Percentiles rank a stretch among this genome's conserved stretches.
phyloP scores from a whole-genome alignment of 37 sponge, comb jelly and placozoan species.

The Chondrilla cf. caribensis region DNA sequence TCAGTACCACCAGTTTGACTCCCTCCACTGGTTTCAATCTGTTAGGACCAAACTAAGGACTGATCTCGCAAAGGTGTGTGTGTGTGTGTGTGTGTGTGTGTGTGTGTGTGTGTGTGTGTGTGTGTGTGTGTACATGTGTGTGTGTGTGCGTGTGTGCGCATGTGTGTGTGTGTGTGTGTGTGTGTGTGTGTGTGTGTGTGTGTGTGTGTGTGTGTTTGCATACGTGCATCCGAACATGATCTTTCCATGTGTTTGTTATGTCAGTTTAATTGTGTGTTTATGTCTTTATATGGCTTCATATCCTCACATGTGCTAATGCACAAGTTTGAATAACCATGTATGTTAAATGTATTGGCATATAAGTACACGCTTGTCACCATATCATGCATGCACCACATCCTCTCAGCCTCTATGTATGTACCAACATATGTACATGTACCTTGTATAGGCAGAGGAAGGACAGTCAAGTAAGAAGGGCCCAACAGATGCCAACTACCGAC shows the following conservation, averaged over 20 bases:
- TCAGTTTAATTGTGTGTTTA: background rate
- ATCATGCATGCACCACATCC: too few relatives aligned
- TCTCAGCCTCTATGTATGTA: too few relatives aligned
- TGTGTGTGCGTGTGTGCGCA: background rate
- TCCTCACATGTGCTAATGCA: background rate
- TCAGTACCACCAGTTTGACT: slow-evolving; percentile 96
- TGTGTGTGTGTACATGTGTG: background rate
- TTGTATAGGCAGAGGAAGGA: slow-evolving; percentile 28
- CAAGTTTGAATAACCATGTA: too few relatives aligned
- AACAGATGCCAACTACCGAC: slow-evolving; percentile 84
- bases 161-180: background rate
- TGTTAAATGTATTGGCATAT: background rate
- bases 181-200: too few relatives aligned
- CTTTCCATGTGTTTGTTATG: too few relatives aligned
- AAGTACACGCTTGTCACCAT: too few relatives aligned
- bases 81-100: background rate
- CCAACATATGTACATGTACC: background rate
- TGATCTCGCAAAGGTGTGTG: slow-evolving; percentile 59
- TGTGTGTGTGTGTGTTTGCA: too few relatives aligned
- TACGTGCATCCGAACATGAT: too few relatives aligned
- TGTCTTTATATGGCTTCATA: background rate
- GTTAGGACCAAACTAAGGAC: slow-evolving; percentile 66
- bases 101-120: background rate
- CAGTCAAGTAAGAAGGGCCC: slow-evolving; percentile 39
- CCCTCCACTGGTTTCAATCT: slow-evolving; percentile 95